Percentiles rank a stretch among this genome's conserved stretches.
Evolutionary conservation across 1,140 invertebrate species (phyloP).

Genomic region (Drosophila bipectinata): DNA sequence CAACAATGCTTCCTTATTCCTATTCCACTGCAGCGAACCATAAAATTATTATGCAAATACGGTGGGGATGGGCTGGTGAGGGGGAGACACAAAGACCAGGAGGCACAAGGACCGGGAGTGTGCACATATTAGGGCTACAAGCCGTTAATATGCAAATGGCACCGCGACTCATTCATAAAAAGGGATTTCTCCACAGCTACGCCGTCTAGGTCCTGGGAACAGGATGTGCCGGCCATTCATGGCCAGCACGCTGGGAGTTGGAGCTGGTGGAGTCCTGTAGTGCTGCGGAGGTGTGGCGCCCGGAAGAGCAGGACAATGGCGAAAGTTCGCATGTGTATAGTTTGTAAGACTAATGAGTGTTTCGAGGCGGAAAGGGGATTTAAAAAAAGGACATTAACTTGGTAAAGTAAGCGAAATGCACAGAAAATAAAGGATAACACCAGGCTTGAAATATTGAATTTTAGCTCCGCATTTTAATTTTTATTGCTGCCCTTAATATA

Average conservation of each 20-base stretch:
- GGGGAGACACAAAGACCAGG: conserved; percentile 4
- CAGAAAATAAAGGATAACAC: no score
- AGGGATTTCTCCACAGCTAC: conserved; percentile 36
- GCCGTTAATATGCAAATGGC: conserved; percentile 77
- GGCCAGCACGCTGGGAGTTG: conserved; percentile 26
- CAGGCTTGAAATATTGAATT: not conserved
- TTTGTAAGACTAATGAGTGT: conserved; percentile 49
- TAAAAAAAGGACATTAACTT: conserved; percentile 38
- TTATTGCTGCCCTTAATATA: not conserved
- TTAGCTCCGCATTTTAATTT: not conserved
- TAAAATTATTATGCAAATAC: conserved; percentile 79
- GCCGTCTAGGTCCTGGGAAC: conserved; percentile 39
- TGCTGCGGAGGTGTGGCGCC: not conserved
- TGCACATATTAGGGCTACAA: conserved; percentile 74
- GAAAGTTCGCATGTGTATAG: conserved; percentile 41
- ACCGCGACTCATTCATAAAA: conserved; percentile 53
- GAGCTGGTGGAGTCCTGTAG: not conserved
- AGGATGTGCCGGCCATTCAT: conserved; percentile 50
- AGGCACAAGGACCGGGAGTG: conserved; percentile 28
- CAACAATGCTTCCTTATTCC: conserved; percentile 59
- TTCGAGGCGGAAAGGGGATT: conserved; percentile 15
- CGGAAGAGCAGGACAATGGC: conserved; percentile 35
- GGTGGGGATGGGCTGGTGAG: not conserved
- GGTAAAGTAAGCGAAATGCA: not conserved
- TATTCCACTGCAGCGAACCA: conserved; percentile 73